A percentile compares a stretch with the other conserved stretches of the same genome.
Conservation (phyloP, 92 coral and sea anemone genomes). For the Actinernus sp. region DNA sequence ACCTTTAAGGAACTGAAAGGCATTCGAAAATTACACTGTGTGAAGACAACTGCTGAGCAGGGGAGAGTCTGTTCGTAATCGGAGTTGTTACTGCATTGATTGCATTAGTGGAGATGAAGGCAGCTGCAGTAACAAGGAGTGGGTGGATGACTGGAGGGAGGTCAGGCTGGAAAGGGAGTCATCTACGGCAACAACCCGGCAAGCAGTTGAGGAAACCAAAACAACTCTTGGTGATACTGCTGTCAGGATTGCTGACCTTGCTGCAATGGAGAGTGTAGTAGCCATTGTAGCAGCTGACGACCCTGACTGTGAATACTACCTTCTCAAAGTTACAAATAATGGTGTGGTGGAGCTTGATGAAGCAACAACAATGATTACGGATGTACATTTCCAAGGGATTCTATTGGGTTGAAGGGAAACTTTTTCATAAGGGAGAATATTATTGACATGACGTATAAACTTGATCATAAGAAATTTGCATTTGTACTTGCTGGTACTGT, state of each 20-base stretch:
- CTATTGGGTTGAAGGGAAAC: constrained; percentile 15
- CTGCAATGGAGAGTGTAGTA: constrained; percentile 1
- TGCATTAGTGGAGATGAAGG: constrained; percentile 41
- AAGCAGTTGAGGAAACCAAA: constrained; percentile 25
- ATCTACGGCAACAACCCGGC: constrained; percentile 50
- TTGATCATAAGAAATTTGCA: constrained; percentile 29
- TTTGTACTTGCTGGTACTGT: constrained; percentile 41
- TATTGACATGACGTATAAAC: constrained; percentile 47
- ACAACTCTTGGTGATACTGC: constrained; percentile 49
- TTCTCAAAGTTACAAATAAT: constrained; percentile 56
- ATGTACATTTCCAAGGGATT: constrained; percentile 16
- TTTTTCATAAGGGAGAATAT: constrained; percentile 35
- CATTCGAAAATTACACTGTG: constrained; percentile 36
- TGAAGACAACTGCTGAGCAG: constrained; percentile 26
- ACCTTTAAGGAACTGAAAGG: constrained; percentile 41
- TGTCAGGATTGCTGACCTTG: constrained; percentile 8
- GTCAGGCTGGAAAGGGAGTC: constrained; percentile 42
- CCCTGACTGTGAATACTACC: constrained; percentile 52
- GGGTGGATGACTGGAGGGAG: constrained; percentile 67
- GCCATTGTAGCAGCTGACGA: constrained; percentile 67
- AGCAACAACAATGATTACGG: constrained; percentile 54
- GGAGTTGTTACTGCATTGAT: constrained; percentile 53
- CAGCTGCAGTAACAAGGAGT: constrained; percentile 51
- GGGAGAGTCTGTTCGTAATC: constrained; percentile 12
- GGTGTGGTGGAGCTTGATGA: constrained; percentile 47